A percentile compares a stretch with the other conserved stretches of the same genome.
phyloP scores from a whole-genome alignment of 1,140 invertebrate species.

The Apis cerana region DNA sequence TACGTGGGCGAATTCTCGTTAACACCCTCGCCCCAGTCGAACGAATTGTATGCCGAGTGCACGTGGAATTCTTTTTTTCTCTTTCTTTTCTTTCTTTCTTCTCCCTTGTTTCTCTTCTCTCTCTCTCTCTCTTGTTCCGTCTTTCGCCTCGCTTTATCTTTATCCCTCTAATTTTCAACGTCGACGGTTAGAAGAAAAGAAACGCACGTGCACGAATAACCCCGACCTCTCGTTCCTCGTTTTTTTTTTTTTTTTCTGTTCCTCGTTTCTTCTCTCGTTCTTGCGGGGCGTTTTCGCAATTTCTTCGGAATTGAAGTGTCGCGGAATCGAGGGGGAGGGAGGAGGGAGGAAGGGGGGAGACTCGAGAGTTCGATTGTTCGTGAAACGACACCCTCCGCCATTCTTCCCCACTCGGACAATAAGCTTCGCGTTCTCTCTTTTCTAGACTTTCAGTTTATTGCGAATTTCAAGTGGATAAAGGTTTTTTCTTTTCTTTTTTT shows the following conservation, averaged over 20 bases:
- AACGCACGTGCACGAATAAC: background rate
- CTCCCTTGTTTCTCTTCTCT: constrained; percentile 12
- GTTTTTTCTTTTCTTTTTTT: too few relatives aligned
- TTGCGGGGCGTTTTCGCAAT: constrained; percentile 56
- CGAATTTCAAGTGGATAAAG: background rate
- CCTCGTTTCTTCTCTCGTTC: constrained; percentile 21
- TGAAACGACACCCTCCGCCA: constrained; percentile 38
- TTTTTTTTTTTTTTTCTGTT: too few relatives aligned
- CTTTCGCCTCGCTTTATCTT: constrained; percentile 5
- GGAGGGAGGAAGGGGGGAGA: background rate
- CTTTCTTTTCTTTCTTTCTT: constrained; percentile 21
- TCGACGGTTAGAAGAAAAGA: background rate
- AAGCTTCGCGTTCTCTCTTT: constrained; percentile 16
- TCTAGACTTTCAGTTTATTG: background rate
- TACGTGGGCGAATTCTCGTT: constrained; percentile 71
- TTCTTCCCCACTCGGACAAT: constrained; percentile 38
- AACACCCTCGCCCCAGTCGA: constrained; percentile 68
- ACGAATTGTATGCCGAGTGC: constrained; percentile 67
- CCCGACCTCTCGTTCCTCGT: background rate
- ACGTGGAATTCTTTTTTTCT: constrained; percentile 54
- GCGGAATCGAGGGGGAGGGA: background rate
- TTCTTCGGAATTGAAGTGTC: constrained; percentile 70
- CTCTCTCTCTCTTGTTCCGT: constrained; percentile 16
- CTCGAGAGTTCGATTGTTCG: constrained; percentile 62
- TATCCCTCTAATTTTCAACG: background rate